Evolutionary conservation across 92 coral and sea anemone species (phyloP).

Genomic region (Parazoanthus darwini): DNA sequence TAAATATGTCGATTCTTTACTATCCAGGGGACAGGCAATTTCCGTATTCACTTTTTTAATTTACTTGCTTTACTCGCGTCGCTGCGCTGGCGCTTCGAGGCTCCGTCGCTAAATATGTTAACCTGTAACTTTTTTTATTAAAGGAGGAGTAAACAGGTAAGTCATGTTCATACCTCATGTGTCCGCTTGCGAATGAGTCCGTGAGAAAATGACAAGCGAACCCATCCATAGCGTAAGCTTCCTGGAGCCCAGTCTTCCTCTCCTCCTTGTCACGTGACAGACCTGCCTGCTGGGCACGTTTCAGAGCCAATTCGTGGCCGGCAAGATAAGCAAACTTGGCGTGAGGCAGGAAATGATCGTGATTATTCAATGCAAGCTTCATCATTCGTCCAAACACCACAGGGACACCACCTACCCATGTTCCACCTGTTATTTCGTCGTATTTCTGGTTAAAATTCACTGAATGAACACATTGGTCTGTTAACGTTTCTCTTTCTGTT

Average conservation of each 20-base stretch:
- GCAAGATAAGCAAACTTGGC: slow-evolving; percentile 50
- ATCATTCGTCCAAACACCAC: slow-evolving; percentile 41
- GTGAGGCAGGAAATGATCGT: slow-evolving; percentile 60
- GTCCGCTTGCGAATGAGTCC: no score
- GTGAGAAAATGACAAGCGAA: no score
- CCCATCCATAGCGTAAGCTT: not conserved
- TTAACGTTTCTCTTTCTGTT: not conserved
- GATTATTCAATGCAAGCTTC: slow-evolving; percentile 46
- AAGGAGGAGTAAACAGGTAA: no score
- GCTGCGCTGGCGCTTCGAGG: no score
- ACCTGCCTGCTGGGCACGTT: no score
- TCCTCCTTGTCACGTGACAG: slow-evolving; percentile 5
- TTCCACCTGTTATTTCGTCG: slow-evolving; percentile 48
- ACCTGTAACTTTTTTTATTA: no score
- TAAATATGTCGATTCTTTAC: no score
- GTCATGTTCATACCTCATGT: no score
- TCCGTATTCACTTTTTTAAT: no score
- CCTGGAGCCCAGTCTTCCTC: slow-evolving; percentile 30
- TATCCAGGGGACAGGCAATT: no score
- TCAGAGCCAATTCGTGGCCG: slow-evolving; percentile 33
- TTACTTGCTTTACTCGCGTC: no score
- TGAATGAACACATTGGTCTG: not conserved
- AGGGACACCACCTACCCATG: slow-evolving; percentile 44
- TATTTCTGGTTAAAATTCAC: not conserved
- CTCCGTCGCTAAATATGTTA: no score